These are phyloP conservation scores for Ectemnius lituratus DNA, from an alignment of 2,888 invertebrate species.

Conservation along the genomic window DNA sequence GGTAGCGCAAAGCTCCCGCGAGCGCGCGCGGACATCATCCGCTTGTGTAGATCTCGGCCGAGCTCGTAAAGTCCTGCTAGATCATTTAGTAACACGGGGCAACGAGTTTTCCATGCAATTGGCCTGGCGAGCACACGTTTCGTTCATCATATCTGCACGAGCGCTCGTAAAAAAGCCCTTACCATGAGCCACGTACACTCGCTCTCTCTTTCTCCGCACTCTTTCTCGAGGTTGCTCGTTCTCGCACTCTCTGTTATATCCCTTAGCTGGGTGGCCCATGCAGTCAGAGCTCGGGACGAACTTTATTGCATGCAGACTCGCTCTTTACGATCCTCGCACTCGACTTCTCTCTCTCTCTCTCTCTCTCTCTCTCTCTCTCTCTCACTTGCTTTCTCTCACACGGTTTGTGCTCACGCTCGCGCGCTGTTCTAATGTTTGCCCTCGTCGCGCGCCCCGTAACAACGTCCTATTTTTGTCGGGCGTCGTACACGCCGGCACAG, in stretches of 20 bases:
- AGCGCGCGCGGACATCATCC: too few relatives aligned
- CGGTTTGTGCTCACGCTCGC: too few relatives aligned
- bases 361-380: too few relatives aligned
- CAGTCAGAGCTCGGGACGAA: conserved; percentile 18
- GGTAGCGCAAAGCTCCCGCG: too few relatives aligned
- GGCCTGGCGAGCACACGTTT: conserved; percentile 21
- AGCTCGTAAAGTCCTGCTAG: not conserved
- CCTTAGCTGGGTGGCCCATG: conserved; percentile 35
- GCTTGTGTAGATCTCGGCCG: too few relatives aligned
- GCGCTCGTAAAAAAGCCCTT: conserved; percentile 28
- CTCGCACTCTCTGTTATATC: conserved; percentile 12
- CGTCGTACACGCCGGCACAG: conserved; percentile 2
- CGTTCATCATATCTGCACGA: conserved; percentile 19
- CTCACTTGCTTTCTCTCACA: too few relatives aligned
- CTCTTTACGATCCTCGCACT: conserved; percentile 22
- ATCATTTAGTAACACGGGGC: conserved; percentile 41
- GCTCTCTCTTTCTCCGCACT: conserved; percentile 6
- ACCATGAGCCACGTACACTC: not conserved
- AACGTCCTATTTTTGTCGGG: conserved; percentile 39
- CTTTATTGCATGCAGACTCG: conserved; percentile 37
- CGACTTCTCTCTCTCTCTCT: too few relatives aligned
- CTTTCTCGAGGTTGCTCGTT: conserved; percentile 1
- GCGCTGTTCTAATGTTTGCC: conserved; percentile 20
- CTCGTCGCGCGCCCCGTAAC: conserved; percentile 22
- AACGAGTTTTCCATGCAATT: conserved; percentile 50